Conservation (phyloP, 1,140 invertebrate genomes). For the Hirudo medicinalis region DNA sequence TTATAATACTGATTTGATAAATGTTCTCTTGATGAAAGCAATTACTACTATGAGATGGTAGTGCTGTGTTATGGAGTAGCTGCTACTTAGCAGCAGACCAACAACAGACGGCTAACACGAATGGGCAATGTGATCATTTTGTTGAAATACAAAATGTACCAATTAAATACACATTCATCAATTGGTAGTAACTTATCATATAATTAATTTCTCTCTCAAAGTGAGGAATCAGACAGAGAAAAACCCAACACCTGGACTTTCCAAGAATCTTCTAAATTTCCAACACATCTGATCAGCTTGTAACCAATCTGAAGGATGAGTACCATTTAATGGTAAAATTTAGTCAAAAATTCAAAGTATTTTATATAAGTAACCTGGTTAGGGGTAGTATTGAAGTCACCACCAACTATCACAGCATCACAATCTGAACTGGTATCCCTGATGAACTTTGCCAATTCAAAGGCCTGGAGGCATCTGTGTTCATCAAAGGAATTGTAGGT, state of each 20-base stretch:
- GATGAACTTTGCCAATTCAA: conserved; percentile 85
- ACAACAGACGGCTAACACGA: background rate
- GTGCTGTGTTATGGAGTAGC: too few relatives aligned
- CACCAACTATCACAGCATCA: conserved; percentile 70
- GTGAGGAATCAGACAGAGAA: background rate
- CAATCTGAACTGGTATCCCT: conserved; percentile 61
- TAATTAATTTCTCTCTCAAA: too few relatives aligned
- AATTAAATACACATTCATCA: too few relatives aligned
- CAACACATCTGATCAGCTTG: conserved; percentile 44
- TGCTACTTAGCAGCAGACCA: too few relatives aligned
- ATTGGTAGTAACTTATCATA: too few relatives aligned
- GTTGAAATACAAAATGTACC: too few relatives aligned
- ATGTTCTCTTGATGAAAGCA: background rate
- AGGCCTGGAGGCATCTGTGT: conserved; percentile 77
- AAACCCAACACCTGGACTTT: conserved; percentile 30
- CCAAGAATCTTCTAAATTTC: conserved; percentile 45
- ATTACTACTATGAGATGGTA: background rate
- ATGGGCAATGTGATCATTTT: too few relatives aligned
- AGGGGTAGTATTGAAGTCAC: conserved; percentile 82
- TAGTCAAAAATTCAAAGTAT: background rate
- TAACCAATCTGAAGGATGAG: conserved; percentile 59
- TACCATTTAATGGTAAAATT: too few relatives aligned
- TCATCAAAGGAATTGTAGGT: conserved; percentile 68
- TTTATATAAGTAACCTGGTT: conserved; percentile 23
- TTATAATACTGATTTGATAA: too few relatives aligned